Evolutionary conservation across 2,797 vertebrate genomes (phyloP), one percentile per base, ranked within the genome.

Genomic region (Coregonus sp.): DNA sequence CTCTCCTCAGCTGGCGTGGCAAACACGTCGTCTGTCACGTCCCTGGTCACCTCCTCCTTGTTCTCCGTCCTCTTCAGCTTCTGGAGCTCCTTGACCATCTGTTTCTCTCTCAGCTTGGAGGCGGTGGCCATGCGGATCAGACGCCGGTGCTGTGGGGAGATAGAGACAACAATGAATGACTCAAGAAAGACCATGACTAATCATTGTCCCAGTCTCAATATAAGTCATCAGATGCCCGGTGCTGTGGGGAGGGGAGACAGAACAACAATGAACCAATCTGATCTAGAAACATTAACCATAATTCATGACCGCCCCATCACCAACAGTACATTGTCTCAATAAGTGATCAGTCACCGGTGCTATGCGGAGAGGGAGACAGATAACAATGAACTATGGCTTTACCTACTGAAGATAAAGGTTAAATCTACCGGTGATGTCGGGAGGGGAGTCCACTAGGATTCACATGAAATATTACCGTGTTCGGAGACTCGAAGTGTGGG

Each of bases 1-100:
- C 96, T 98, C 76, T 96, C 92, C 4, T 94, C 94, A 0, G 93
- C 94, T 0, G 96, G 97, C 0, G 91, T 97, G 3, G 84, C 61
- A 85, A 99, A 99, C 76, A 99, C 97, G 0, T 94, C 92, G 0
- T 94, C 97, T 0, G 97, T 98, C 9, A 97, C 94, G 25, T 99
- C 98, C 1, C 77, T 87, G 12, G 76, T 50, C 61, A 96, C 1
- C 52, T 94, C 74, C 18, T 89, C 84, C 81, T 95, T 95, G 0
- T 85, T 88, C 29, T 93, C 94, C 0, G 76, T 88, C 87, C 89
- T 96, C 92, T 94, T 97, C 12, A 93, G 70, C 82, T 94, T 96
- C 82, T 95, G 96, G 16, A 96, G 79, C 40, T 97, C 95, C 87
- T 97, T 98, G 86, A 99, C 93, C 90, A 96, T 94, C 86, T 97